These are phyloP conservation scores for Dasypogon diadema DNA, from an alignment of 2,888 invertebrate species.

Conservation along the genomic window DNA sequence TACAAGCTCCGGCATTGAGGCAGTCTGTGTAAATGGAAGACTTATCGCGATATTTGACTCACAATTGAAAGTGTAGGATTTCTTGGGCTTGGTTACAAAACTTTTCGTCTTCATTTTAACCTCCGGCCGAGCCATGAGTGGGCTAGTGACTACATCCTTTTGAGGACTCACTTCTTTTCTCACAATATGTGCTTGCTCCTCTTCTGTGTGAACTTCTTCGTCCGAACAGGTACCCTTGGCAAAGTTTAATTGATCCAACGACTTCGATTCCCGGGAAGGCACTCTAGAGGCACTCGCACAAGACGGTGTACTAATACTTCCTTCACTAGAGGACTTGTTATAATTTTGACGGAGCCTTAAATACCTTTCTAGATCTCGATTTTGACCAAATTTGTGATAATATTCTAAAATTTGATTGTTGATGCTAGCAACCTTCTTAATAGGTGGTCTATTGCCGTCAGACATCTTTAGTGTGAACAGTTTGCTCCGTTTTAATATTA, in stretches of 20 bases:
- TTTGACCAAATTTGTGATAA: constrained; percentile 77
- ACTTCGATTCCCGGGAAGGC: constrained; percentile 20
- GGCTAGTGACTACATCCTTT: background rate
- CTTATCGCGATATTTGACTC: constrained; percentile 49
- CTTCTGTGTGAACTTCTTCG: background rate
- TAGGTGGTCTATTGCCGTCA: background rate
- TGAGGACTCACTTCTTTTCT: background rate
- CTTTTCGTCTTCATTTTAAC: background rate
- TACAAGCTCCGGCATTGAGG: constrained; percentile 16
- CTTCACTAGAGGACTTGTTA: constrained; percentile 55
- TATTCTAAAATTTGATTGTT: constrained; percentile 72
- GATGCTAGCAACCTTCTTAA: constrained; percentile 54
- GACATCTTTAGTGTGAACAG: background rate
- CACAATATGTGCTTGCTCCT: background rate
- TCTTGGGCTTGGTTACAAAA: constrained; percentile 1
- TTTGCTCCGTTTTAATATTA: background rate
- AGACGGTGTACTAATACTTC: constrained; percentile 48
- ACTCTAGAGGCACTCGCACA: constrained; percentile 20
- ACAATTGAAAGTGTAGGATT: constrained; percentile 38
- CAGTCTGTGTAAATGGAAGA: constrained; percentile 10
- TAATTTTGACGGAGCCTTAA: constrained; percentile 67
- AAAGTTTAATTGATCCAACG: constrained; percentile 49
- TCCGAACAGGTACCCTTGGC: constrained; percentile 24
- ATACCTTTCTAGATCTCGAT: constrained; percentile 76
- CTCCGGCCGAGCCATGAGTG: background rate